Conservation (phyloP, 2,113 vertebrate genomes). For the Anthoscopus minutus region DNA sequence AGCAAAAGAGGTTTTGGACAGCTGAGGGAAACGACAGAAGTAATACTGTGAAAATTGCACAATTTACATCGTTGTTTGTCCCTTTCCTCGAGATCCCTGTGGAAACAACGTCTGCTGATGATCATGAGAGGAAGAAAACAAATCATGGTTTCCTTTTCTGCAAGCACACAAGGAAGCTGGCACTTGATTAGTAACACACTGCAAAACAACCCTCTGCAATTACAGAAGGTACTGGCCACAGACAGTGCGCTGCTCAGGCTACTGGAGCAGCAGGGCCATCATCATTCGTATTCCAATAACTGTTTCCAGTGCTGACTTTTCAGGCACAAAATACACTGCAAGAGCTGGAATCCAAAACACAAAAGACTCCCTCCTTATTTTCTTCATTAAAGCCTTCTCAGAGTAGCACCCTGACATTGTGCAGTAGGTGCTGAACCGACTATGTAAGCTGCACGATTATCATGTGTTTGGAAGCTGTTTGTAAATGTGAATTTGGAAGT, state of each 20-base stretch:
- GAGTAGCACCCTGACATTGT: background rate
- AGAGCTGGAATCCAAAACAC: background rate
- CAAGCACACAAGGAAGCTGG: background rate
- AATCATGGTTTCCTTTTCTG: constrained; percentile 28
- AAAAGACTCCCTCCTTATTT: background rate
- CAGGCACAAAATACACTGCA: background rate
- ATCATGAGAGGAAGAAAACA: constrained; percentile 14
- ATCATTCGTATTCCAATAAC: background rate
- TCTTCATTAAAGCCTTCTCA: background rate
- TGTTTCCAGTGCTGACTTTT: background rate
- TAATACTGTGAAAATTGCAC: constrained; percentile 42
- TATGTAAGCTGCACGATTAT: background rate
- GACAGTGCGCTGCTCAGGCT: background rate
- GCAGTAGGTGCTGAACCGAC: background rate
- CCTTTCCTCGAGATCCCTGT: constrained; percentile 3
- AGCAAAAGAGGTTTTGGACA: background rate
- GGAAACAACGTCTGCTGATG: constrained; percentile 54
- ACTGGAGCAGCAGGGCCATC: background rate
- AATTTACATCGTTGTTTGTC: constrained; percentile 34
- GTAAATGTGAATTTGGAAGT: background rate
- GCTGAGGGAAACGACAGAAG: background rate
- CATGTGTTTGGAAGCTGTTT: background rate
- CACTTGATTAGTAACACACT: background rate
- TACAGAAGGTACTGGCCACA: background rate
- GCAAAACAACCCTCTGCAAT: background rate